Percentiles rank a stretch among this genome's conserved stretches.
These are phyloP conservation scores for Lepidiolamprologus cunningtoni DNA, from an alignment of 2,113 vertebrate species.

Conservation along the genomic window DNA sequence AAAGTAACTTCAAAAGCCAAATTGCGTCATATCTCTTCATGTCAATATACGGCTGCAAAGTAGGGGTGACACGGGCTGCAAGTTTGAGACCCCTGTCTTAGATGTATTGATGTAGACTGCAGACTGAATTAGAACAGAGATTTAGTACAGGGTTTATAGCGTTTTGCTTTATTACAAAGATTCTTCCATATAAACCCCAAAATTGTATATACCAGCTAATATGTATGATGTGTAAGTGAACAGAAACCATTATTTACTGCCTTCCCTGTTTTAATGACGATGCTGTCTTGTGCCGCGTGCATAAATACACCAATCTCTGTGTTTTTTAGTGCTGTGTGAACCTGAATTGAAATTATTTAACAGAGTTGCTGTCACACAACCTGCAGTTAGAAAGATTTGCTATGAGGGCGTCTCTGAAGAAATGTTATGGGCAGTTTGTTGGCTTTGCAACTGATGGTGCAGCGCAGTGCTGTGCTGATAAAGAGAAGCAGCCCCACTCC, in stretches of 20 bases:
- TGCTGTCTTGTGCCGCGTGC: not conserved
- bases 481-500: not conserved
- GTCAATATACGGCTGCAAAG: not conserved
- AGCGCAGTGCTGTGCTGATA: not conserved
- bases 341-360: not conserved
- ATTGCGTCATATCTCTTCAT: not conserved
- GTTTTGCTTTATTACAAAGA: not conserved
- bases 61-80: not conserved
- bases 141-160: not conserved
- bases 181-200: not conserved
- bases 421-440: not conserved
- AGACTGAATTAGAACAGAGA: not conserved
- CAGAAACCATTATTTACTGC: not conserved
- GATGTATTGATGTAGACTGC: not conserved
- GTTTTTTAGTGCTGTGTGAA: not conserved
- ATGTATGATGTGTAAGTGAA: not conserved
- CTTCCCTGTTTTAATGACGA: not conserved
- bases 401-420: not conserved
- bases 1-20: not conserved
- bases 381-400: not conserved
- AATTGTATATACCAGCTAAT: not conserved
- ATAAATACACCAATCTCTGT: not conserved
- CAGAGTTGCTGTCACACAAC: not conserved
- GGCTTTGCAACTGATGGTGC: not conserved
- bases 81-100: not conserved